These are phyloP conservation scores for Muscina levida DNA, from an alignment of 2,888 invertebrate genomes.

Conservation along the genomic window DNA sequence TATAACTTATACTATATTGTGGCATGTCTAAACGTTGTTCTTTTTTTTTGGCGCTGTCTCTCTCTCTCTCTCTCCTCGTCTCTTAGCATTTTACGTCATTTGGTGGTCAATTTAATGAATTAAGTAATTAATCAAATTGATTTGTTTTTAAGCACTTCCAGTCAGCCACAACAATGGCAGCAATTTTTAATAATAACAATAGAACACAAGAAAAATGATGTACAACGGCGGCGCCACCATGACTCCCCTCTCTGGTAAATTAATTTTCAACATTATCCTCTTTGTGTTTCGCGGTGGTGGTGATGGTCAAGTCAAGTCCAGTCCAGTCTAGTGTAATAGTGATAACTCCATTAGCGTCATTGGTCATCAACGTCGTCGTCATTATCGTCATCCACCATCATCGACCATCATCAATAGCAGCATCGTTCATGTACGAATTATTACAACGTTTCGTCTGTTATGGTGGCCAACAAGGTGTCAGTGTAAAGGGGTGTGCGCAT, in stretches of 20 bases:
- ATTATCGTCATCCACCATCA: too few relatives aligned
- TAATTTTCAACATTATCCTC: neutral
- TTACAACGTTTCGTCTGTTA: neutral
- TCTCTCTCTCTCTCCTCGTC: constrained; percentile 29
- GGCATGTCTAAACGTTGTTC: neutral
- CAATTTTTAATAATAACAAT: neutral
- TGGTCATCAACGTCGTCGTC: neutral
- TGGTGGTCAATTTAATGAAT: constrained; percentile 53
- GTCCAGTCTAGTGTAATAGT: too few relatives aligned
- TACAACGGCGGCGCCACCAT: neutral
- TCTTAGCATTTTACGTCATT: constrained; percentile 31
- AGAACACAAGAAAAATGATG: too few relatives aligned
- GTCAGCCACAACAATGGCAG: neutral
- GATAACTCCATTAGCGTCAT: neutral
- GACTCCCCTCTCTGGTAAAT: too few relatives aligned
- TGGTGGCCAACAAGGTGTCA: neutral
- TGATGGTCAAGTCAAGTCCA: too few relatives aligned
- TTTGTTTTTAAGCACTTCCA: constrained; percentile 11
- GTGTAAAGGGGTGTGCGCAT: neutral
- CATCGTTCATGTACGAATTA: neutral
- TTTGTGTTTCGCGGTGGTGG: too few relatives aligned
- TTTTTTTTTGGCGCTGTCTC: neutral
- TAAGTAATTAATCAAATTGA: constrained; percentile 56
- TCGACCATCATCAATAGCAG: too few relatives aligned
- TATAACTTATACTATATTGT: too few relatives aligned